Percentiles rank a stretch among this genome's conserved stretches.
Conservation (phyloP, 2,888 invertebrate species). For the Lepeophtheirus nordmannii region DNA sequence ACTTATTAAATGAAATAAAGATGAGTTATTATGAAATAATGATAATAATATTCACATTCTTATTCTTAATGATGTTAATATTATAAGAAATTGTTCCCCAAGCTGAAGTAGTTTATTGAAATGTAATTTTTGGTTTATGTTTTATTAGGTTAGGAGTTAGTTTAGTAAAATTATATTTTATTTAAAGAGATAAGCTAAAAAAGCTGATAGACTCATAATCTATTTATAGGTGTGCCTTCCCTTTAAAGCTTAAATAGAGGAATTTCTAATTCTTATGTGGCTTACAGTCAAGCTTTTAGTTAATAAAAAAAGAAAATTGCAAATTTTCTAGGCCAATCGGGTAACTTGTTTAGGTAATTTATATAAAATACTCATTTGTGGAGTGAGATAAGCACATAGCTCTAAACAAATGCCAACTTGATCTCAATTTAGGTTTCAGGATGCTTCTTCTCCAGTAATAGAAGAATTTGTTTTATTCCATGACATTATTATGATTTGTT, state of each 20-base stretch:
- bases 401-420: constrained; percentile 28
- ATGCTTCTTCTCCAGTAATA: constrained; percentile 30
- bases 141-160: background rate
- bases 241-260: background rate
- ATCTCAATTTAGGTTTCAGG: constrained; percentile 30
- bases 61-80: background rate
- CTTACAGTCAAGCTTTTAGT: background rate
- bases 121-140: background rate
- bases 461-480: constrained; percentile 31
- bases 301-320: background rate
- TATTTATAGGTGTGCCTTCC: background rate
- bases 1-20: background rate
- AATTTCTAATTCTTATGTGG: background rate
- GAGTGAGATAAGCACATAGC: background rate
- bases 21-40: background rate
- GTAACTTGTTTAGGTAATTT: background rate
- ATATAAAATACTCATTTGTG: background rate
- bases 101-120: background rate
- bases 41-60: background rate
- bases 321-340: background rate
- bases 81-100: background rate
- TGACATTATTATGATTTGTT: constrained; percentile 30
- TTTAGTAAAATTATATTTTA: constrained; percentile 31
- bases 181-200: background rate
- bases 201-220: constrained; percentile 11